phyloP scores from a whole-genome alignment of 2,113 vertebrate species.

The Planiliza haematocheilus region DNA sequence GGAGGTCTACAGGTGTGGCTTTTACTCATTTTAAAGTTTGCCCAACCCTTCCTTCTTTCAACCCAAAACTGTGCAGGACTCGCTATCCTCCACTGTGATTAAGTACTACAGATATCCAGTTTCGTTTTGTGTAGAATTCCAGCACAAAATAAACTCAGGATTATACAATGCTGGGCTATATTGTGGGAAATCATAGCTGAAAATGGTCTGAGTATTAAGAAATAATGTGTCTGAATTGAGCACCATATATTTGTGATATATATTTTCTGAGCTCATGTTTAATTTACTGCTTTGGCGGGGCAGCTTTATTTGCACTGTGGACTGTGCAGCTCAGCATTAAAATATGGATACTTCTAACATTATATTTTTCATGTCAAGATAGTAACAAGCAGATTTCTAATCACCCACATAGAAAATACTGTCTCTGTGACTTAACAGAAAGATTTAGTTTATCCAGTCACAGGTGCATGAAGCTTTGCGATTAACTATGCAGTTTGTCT shows the following conservation, averaged over 20 bases:
- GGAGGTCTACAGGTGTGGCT: constrained; percentile 39
- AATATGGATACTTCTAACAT: no score
- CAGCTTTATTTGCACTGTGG: constrained; percentile 60
- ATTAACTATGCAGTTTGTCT: no score
- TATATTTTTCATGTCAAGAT: no score
- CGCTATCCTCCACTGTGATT: constrained; percentile 9
- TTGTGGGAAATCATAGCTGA: constrained; percentile 6
- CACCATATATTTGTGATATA: constrained; percentile 42
- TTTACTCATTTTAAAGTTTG: constrained; percentile 26
- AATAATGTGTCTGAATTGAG: constrained; percentile 27
- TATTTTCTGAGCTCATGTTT: constrained; percentile 44
- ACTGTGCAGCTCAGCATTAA: constrained; percentile 40
- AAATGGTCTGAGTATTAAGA: constrained; percentile 19
- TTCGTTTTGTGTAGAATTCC: constrained; percentile 5
- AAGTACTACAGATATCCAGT: not conserved
- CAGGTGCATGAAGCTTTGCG: no score
- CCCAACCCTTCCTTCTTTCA: constrained; percentile 22
- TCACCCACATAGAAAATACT: no score
- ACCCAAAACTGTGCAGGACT: constrained; percentile 28
- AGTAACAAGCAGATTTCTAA: no score
- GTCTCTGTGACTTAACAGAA: no score
- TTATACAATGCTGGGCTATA: constrained; percentile 12
- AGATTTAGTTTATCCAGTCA: no score
- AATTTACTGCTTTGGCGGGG: constrained; percentile 57
- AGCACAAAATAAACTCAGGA: not conserved